Base-by-base conservation (phyloP, 2,113 vertebrate genomes). In the Leptodactylus fuscus region DNA sequence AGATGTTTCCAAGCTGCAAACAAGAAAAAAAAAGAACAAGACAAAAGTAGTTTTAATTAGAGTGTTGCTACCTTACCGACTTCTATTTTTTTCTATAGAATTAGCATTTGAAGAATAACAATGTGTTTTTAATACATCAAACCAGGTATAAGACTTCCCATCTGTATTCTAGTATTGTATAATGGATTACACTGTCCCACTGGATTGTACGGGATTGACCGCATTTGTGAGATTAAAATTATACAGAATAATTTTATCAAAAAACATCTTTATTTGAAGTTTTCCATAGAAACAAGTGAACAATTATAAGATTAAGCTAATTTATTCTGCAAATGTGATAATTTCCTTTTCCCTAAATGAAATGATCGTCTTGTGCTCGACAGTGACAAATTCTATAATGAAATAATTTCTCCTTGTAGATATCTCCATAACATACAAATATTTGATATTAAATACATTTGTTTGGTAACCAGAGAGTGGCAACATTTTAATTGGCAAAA, bases 1-100 rank as follows among this genome's bases (percentile, higher is more conserved):
- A 95, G 92, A 94, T 95, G 94, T 93, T 92, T 88, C 87, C 88
- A 79, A 90, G 91, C 92, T 91, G 88, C 80, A 86, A 88, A 88
- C 85, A 81, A 89, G 0, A 29, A 62, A 60, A 69, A 69, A 88
- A 87, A 7, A 76, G 60, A 81, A 74, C 87, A 65, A 32, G n/a
- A 20, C 49, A 73, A 80, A 81, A 69, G 78, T 79, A 60, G 49
- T 80, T 86, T 71, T 81, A 86, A 86, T 86, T 81, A 81, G 77
- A 46, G 24, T 38, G 48, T 32, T 81, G 22, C 76, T 41, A 38
- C 84, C 16, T 73, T 85, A 62, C 62, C n/a, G n/a, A 34, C 49
- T 79, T 78, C 9, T 44, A 44, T 44, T 36, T 58, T 69, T 79
- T 27, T 38, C 32, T 38, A 29, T 55, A 36, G 51, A 84, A 67